A percentile compares a stretch with the other conserved stretches of the same genome.
Evolutionary conservation across 2,888 invertebrate genomes (phyloP).

Genomic region (Blastobasis adustella): DNA sequence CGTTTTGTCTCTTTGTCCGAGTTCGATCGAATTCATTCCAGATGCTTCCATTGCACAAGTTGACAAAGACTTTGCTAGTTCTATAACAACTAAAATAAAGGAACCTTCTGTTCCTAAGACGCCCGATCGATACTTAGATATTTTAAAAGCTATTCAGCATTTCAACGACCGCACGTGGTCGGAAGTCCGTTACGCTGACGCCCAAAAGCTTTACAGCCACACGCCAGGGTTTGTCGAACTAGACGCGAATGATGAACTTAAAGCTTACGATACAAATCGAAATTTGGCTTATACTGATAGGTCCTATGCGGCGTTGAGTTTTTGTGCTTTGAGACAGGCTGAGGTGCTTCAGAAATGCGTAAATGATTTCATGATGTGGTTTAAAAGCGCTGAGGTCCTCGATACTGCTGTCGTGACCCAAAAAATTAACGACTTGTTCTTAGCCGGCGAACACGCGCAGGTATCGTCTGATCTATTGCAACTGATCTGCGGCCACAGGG

Average conservation of each 20-base stretch:
- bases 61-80: too few species aligned
- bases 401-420: not conserved
- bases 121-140: not conserved
- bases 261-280: constrained; percentile 5
- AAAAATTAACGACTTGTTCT: constrained; percentile 6
- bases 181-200: not conserved
- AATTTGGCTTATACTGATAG: constrained; percentile 8
- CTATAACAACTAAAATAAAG: too few species aligned
- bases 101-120: too few species aligned
- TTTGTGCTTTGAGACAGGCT: constrained; percentile 9
- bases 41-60: too few species aligned
- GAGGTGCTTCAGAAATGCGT: constrained; percentile 4
- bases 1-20: not conserved
- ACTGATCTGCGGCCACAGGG: constrained; percentile 12
- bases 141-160: not conserved
- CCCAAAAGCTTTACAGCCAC: constrained; percentile 2
- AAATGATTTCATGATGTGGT: constrained; percentile 4
- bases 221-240: constrained; percentile 9
- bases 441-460: constrained; percentile 8
- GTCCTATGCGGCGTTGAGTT: constrained; percentile 7
- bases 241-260: constrained; percentile 10
- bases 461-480: constrained; percentile 10
- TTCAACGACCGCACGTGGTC: not conserved
- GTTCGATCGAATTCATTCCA: not conserved
- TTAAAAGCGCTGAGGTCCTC: not conserved